These are phyloP conservation scores for Chondrilla cf. caribensis DNA, from an alignment of 37 sponge, comb jelly and placozoan species.

Conservation along the genomic window DNA sequence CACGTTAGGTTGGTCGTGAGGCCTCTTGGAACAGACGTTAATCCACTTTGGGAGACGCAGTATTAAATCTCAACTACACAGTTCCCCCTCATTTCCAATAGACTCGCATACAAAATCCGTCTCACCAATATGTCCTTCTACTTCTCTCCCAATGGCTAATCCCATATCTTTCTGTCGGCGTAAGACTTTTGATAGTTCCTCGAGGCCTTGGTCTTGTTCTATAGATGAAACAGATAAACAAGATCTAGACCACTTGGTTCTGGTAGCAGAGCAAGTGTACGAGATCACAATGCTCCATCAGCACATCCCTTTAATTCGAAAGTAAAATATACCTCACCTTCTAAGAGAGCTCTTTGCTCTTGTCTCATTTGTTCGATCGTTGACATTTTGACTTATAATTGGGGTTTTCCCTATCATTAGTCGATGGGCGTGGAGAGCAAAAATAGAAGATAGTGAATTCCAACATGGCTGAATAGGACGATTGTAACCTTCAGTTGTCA, in stretches of 20 bases:
- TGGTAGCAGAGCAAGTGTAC: too few relatives aligned
- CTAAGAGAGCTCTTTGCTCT: conserved; percentile 53
- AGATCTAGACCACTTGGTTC: too few relatives aligned
- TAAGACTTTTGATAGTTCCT: conserved; percentile 70
- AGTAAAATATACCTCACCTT: not conserved
- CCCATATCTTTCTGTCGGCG: conserved; percentile 78
- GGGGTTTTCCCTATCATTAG: conserved; percentile 12
- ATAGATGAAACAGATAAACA: not conserved
- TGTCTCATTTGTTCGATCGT: conserved; percentile 29
- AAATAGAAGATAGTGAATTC: not conserved
- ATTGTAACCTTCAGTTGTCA: not conserved
- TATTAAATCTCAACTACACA: not conserved
- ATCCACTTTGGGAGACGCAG: too few relatives aligned
- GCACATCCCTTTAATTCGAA: not conserved
- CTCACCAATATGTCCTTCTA: conserved; percentile 79
- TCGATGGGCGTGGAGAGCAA: not conserved
- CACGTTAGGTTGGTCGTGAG: too few relatives aligned
- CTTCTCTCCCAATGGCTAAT: conserved; percentile 72
- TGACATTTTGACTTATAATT: not conserved
- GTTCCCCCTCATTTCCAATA: too few relatives aligned
- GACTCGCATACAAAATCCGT: too few relatives aligned
- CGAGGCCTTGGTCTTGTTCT: conserved; percentile 89
- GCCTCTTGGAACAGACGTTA: too few relatives aligned
- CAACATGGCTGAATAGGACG: conserved; percentile 19
- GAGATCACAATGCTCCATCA: too few relatives aligned